Evolutionary conservation across 35 echinoderm and acorn worm genomes (phyloP).

Genomic region (Lytechinus variegatus): DNA sequence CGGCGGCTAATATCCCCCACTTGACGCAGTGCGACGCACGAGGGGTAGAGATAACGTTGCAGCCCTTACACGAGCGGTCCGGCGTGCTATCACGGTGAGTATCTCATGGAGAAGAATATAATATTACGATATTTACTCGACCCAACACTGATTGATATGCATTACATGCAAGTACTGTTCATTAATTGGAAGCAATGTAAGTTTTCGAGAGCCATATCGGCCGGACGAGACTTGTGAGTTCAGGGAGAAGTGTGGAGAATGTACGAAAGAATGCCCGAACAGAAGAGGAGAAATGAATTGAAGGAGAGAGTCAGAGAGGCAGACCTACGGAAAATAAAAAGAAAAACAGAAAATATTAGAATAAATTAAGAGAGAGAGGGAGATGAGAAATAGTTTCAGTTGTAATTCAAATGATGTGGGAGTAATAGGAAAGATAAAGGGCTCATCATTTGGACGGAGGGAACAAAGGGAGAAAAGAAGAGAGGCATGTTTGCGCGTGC

Average conservation of each 20-base stretch:
- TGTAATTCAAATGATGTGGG: no score
- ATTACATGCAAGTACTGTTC: constrained; percentile 39
- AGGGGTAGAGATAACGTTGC: constrained; percentile 29
- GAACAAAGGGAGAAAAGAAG: no score
- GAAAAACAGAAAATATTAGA: no score
- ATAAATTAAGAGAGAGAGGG: no score
- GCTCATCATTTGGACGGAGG: no score
- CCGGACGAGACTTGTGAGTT: not conserved
- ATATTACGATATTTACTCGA: constrained; percentile 46
- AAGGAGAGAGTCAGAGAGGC: not conserved
- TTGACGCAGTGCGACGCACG: not conserved
- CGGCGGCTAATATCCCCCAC: constrained; percentile 28
- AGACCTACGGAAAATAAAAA: no score
- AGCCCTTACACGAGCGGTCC: not conserved
- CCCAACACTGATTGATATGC: constrained; percentile 29
- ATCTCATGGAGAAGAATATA: constrained; percentile 22
- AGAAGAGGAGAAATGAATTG: not conserved
- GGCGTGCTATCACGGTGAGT: not conserved
- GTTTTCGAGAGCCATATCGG: constrained; percentile 35
- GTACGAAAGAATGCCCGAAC: not conserved
- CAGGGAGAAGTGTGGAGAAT: not conserved
- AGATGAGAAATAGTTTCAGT: no score
- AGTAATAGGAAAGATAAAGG: no score
- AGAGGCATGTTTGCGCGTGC: no score
- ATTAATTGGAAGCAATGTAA: constrained; percentile 41